These are phyloP conservation scores for Axis porcinus DNA, from an alignment of 2,113 vertebrate species.

Conservation along the genomic window DNA sequence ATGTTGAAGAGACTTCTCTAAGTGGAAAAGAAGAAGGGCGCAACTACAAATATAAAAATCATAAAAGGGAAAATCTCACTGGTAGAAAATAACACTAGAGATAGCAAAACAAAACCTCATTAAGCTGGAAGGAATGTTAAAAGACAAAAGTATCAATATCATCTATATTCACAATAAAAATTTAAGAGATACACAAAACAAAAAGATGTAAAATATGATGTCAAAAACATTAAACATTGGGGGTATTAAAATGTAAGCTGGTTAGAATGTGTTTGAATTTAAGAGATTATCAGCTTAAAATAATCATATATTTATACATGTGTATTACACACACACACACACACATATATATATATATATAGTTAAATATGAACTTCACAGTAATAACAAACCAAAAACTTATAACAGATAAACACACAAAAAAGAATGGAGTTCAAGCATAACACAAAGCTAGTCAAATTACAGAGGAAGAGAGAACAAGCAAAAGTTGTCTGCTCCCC, in stretches of 20 bases:
- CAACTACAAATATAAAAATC: neutral
- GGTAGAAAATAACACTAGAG: neutral
- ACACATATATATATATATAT: neutral
- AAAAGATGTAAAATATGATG: neutral
- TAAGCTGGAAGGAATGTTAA: neutral
- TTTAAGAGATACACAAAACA: neutral
- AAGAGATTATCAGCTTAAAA: neutral
- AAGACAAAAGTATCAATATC: neutral
- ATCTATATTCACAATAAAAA: neutral
- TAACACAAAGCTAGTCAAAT: neutral
- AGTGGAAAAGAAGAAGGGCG: neutral
- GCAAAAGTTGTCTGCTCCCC: neutral
- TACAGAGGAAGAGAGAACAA: neutral
- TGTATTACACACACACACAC: neutral
- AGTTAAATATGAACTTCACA: neutral
- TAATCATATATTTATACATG: neutral
- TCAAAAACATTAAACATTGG: neutral
- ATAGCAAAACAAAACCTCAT: neutral
- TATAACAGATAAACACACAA: neutral
- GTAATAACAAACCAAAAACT: neutral
- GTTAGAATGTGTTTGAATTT: neutral
- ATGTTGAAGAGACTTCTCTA: neutral
- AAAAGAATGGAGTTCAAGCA: neutral
- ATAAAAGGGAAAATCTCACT: neutral
- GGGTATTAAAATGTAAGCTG: neutral